Evolutionary conservation across 2,113 vertebrate species (phyloP), one percentile per base, ranked within the genome.

Genomic region (Caretta caretta): DNA sequence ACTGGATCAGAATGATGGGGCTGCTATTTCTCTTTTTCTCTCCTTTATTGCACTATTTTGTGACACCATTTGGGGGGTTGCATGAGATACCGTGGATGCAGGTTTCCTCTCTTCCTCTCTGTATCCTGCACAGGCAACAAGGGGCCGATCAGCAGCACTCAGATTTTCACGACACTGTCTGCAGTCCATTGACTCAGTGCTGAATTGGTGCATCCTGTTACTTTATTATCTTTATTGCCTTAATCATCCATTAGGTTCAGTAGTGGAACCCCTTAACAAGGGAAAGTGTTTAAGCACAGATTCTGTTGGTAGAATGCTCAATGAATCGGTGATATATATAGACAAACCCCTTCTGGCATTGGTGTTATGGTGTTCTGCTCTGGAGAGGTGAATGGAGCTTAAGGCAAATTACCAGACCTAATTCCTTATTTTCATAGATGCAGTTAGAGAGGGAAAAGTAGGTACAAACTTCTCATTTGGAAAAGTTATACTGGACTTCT

Each of bases 81-180:
- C 2, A 0, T 9, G 38, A 56, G 8, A 54, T 84, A 83, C 69
- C 2, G 25, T 80, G 59, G 59, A 22, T 19, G 59, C 82, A 83
- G 2, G 1, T 1, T 54, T 1, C 1, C 2, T 65, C 2, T 62
- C 0, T 0, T 72, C 2, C 3, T 5, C 1, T 24, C 92, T 83
- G 49, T 42, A 31, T 65, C 59, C 14, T 65, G 59, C 90, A 85
- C 49, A 5, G 80, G 51, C 88, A 83, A 8, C 6, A 83, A 81
- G 20, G 13, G 27, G 13, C 50, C 42, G 4, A 88, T 4, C 29
- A 84, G 16, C 42, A 5, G 29, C 50, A 35, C 7, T 78, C 5
- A 42, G 4, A 53, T 84, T 95, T 91, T 88, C 72, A 48, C 1
- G 62, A 1, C n/a, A 4, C 13, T 79, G 48, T 84, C 2, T 92